Conservation (phyloP, 2,113 vertebrate genomes). For the Phalacrocorax pelagicus region DNA sequence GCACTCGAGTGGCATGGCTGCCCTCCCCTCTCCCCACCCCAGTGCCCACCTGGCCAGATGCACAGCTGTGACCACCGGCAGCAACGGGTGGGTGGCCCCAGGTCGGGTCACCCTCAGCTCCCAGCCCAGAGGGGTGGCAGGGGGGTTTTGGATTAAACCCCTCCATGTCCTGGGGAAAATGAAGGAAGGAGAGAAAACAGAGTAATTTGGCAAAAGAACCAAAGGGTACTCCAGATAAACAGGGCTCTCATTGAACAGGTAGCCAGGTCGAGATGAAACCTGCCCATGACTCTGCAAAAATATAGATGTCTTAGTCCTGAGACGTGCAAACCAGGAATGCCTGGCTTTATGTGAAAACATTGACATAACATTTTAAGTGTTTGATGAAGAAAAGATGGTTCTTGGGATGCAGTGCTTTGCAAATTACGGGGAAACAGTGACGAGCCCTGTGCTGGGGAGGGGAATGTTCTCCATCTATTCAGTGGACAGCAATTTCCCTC, state of each 20-base stretch:
- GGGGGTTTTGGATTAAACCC: neutral
- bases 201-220: neutral
- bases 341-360: neutral
- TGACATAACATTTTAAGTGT: neutral
- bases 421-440: neutral
- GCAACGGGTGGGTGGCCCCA: fast-evolving
- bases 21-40: no score
- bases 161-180: neutral
- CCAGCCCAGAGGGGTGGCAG: neutral
- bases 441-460: neutral
- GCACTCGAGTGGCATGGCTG: fast-evolving
- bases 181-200: neutral
- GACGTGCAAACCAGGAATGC: neutral
- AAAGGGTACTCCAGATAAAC: neutral
- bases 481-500: neutral
- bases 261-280: neutral
- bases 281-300: neutral
- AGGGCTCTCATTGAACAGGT: neutral
- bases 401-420: neutral
- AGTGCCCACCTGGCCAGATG: no score
- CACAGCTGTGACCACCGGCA: fast-evolving
- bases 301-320: neutral
- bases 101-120: neutral
- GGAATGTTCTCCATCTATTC: neutral
- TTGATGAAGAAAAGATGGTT: neutral